Evolutionary conservation across 2,113 vertebrate genomes (phyloP).

Genomic region (Larimichthys polyactis): DNA sequence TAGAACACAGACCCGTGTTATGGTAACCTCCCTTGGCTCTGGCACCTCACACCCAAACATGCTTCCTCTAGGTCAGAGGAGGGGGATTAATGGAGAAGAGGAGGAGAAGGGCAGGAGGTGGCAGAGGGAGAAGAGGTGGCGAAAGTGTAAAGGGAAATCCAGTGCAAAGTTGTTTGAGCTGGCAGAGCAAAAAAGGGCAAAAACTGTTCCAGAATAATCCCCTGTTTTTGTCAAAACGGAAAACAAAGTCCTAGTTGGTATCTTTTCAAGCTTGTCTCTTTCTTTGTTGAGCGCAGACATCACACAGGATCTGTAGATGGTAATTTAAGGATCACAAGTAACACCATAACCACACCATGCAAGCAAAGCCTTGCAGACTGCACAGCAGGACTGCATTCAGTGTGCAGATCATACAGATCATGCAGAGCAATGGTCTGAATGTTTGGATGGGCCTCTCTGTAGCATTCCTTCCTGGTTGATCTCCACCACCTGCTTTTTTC

Average conservation of each 20-base stretch:
- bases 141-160: constrained; percentile 35
- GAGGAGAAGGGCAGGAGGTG: constrained; percentile 27
- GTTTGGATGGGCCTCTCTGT: constrained; percentile 70
- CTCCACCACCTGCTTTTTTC: constrained; percentile 65
- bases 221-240: constrained; percentile 16
- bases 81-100: constrained; percentile 35
- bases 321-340: constrained; percentile 59
- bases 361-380: constrained; percentile 13
- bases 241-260: constrained; percentile 28
- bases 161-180: constrained; percentile 24
- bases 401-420: constrained; percentile 51
- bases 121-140: constrained; percentile 33
- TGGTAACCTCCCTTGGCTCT: constrained; percentile 75
- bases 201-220: constrained; percentile 3
- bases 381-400: constrained; percentile 45
- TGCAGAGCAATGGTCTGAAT: constrained; percentile 48
- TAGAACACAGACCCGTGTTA: constrained; percentile 74
- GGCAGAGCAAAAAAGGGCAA: constrained; percentile 14
- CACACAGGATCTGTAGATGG: constrained; percentile 14
- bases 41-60: constrained; percentile 73
- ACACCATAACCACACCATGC: constrained; percentile 42
- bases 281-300: constrained; percentile 45
- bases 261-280: constrained; percentile 30
- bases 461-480: constrained; percentile 66
- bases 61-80: constrained; percentile 61